phyloP scores from a whole-genome alignment of 2,797 vertebrate genomes.

The Danio aesculapii region DNA sequence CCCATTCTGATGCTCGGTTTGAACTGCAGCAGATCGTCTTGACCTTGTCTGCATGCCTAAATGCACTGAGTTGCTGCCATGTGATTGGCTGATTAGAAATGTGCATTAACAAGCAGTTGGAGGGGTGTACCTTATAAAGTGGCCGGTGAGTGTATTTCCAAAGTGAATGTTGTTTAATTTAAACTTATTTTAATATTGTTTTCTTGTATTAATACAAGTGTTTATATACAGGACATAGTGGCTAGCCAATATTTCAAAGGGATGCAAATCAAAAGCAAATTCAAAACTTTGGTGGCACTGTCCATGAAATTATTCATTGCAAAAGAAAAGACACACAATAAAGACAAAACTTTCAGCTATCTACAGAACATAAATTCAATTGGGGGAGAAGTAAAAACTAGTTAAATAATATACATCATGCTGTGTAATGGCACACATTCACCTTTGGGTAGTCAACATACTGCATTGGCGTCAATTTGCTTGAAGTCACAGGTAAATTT shows the following conservation, averaged over 20 bases:
- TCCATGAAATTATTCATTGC: not conserved
- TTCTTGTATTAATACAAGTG: not conserved
- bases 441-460: not conserved
- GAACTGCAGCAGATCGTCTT: too few relatives aligned
- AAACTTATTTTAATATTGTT: too few relatives aligned
- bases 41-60: too few relatives aligned
- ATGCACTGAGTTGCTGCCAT: too few relatives aligned
- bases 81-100: too few relatives aligned
- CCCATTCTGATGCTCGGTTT: too few relatives aligned
- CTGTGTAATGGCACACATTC: not conserved
- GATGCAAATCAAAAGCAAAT: not conserved
- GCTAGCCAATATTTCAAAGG: not conserved
- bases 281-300: not conserved
- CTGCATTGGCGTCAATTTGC: not conserved
- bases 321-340: not conserved
- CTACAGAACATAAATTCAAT: not conserved
- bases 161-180: not conserved
- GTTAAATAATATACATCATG: too few relatives aligned
- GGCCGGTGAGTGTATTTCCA: not conserved
- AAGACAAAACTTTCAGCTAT: too few relatives aligned
- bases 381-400: not conserved
- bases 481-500: not conserved
- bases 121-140: too few relatives aligned
- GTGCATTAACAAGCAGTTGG: too few relatives aligned
- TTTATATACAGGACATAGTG: not conserved